These are phyloP conservation scores for Erythrolamprus reginae DNA, from an alignment of 2,113 vertebrate genomes.

Conservation along the genomic window DNA sequence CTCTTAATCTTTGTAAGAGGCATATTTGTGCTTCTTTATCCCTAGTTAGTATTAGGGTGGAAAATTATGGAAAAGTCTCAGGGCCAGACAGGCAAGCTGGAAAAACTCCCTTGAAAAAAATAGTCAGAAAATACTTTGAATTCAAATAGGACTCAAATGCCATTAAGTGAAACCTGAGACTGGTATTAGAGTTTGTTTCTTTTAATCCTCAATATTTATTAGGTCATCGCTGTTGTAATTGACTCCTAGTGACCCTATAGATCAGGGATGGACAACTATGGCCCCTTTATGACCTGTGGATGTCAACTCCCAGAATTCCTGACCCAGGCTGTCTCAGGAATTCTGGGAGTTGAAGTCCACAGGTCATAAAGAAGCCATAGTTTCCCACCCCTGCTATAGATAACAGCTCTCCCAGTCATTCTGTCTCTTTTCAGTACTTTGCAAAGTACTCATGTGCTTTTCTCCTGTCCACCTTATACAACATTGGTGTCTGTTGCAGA, in stretches of 20 bases:
- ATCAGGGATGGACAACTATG: not conserved
- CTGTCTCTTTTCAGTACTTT: not conserved
- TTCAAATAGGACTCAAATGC: not conserved
- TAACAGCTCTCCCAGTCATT: not conserved
- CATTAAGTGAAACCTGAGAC: not conserved
- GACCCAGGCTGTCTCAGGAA: not conserved
- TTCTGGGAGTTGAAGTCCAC: not conserved
- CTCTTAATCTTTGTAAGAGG: not conserved
- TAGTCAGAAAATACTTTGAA: not conserved
- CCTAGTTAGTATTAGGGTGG: not conserved
- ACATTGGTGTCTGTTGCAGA: not conserved
- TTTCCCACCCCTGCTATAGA: not conserved
- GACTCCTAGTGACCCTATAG: not conserved
- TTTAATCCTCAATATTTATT: not conserved
- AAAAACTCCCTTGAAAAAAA: not conserved
- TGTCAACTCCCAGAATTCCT: not conserved
- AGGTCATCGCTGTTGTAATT: not conserved
- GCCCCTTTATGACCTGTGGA: not conserved
- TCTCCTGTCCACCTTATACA: not conserved
- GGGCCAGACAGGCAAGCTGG: not conserved
- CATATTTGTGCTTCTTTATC: not conserved
- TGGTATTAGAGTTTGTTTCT: not conserved
- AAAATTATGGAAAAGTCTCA: not conserved
- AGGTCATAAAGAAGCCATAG: not conserved
- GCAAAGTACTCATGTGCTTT: not conserved